Evolutionary conservation across 2,113 vertebrate species (phyloP), one percentile per base, ranked within the genome.

Genomic region (Aspidoscelis tigris): DNA sequence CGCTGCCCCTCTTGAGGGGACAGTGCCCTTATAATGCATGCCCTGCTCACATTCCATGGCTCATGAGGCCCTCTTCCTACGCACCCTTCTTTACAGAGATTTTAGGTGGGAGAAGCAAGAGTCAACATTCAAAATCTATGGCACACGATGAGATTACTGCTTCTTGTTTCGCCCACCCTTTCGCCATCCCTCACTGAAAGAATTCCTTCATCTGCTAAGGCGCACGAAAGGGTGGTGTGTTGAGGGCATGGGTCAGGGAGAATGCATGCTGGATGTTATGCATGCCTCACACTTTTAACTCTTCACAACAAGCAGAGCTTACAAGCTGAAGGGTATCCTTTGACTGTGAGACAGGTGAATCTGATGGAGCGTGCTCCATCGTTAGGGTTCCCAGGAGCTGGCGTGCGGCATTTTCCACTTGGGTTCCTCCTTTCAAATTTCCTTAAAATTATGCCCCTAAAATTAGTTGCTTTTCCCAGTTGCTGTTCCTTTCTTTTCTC

Each of bases 11-110:
- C 14, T 39, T 2, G 43, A 10, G 64, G 85, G 58, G 86, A 88
- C 26, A 0, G 85, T 16, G 3, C 91, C 79, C 92, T 83, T 71
- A 88, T 86, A 41, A 66, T 96, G 96, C 96, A 96, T 96, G 96
- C 91, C 90, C 94, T 81, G 90, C 93, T 94, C 95, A 93, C 92
- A 90, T 89, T 88, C 91, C 91, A 12, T 61, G 78, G 90, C 94
- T 90, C 88, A 91, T 33, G 2, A 90, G 80, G 87, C 77, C 86
- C 92, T 72, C 87, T 81, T 68, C 61, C 89, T 91, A 84, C 78
- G 47, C 81, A 69, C 71, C 91, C 87, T 86, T 86, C 78, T 75
- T 76, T 39, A 84, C 78, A 58, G 26, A 83, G 78, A 76, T 74
- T 39, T 21, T 66, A 88, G 1, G 4, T 41, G 55, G 50, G 66